Evolutionary conservation across 53 echinoderm and acorn worm species (phyloP), one percentile per base, ranked within the genome.

Genomic region (Henricia sp.): DNA sequence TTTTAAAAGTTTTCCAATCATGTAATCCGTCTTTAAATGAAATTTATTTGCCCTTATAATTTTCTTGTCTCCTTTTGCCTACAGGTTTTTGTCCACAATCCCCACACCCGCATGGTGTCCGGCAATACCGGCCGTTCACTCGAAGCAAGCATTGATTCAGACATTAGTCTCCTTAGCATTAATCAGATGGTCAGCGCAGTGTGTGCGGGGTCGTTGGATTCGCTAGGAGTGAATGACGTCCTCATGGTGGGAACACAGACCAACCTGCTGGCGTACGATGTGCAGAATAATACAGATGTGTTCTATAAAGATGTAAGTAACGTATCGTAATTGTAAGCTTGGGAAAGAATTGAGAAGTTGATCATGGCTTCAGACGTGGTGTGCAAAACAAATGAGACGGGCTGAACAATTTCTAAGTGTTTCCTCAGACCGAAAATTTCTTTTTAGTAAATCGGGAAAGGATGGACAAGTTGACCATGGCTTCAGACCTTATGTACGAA

Each of bases 21-120:
- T n/a, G n/a, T n/a, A n/a, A n/a, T n/a, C n/a, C n/a, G n/a, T n/a
- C n/a, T n/a, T n/a, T n/a, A n/a, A n/a, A n/a, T n/a, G n/a, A n/a
- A n/a, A 21, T 55, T 6, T 24, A 55, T 6, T 55, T 21, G 0
- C 21, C 8, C 0, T 0, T 21, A 40, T 69, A 14, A 69, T 16
- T 25, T 19, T n/a, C n/a, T n/a, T n/a, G n/a, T n/a, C n/a, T 48
- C 27, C 32, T 51, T 67, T 36, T 46, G 6, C 50, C 62, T 28
- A 36, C 88, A 97, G 94, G 97, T 97, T 17, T 97, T 94, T 74
- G 90, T 97, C 42, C 97, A 97, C 73, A 97, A 97, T 69, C 97
- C 94, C 0, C 94, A 97, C 83, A 90, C 94, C 4, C 87, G 92
- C 0, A 59, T 74, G 23, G 67, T 72, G 1, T 83, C 71, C 19